Conservation (phyloP, 2,797 vertebrate species). For the Rhinophrynus dorsalis region DNA sequence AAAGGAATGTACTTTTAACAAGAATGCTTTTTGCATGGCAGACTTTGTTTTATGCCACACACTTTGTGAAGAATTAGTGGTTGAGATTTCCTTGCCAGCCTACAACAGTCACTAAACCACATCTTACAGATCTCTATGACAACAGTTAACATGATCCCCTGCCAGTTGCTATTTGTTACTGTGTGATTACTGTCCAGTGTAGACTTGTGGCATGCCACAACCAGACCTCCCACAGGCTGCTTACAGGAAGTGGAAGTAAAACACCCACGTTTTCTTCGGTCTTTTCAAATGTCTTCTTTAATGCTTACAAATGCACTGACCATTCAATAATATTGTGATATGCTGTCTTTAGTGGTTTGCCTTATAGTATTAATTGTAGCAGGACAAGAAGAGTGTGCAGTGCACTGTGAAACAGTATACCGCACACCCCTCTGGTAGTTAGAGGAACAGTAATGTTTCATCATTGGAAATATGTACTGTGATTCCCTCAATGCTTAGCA, state of each 20-base stretch:
- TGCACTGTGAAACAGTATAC: no score
- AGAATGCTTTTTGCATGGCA: no score
- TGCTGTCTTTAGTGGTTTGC: no score
- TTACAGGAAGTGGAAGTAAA: slow-evolving; percentile 21
- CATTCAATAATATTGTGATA: no score
- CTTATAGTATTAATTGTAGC: no score
- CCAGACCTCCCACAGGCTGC: slow-evolving; percentile 9
- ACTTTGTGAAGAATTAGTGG: slow-evolving; percentile 20
- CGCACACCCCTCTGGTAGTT: no score
- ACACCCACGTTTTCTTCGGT: not conserved
- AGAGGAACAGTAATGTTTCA: no score
- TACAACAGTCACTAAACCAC: slow-evolving; percentile 8
- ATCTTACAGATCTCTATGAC: not conserved
- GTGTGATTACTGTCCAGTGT: not conserved
- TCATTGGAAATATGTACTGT: no score
- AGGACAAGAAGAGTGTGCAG: no score
- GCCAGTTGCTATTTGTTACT: slow-evolving; percentile 36
- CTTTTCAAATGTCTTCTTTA: slow-evolving; percentile 2
- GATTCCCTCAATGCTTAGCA: no score
- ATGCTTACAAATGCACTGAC: no score
- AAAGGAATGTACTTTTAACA: no score
- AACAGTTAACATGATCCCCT: slow-evolving; percentile 10
- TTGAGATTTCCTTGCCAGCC: slow-evolving; percentile 1
- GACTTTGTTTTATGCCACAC: slow-evolving; percentile 3
- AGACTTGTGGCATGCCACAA: slow-evolving; percentile 24